Percentiles rank a stretch among this genome's conserved stretches.
Conservation (phyloP, 2,113 vertebrate species). For the Cyphomyrus plagiostoma region DNA sequence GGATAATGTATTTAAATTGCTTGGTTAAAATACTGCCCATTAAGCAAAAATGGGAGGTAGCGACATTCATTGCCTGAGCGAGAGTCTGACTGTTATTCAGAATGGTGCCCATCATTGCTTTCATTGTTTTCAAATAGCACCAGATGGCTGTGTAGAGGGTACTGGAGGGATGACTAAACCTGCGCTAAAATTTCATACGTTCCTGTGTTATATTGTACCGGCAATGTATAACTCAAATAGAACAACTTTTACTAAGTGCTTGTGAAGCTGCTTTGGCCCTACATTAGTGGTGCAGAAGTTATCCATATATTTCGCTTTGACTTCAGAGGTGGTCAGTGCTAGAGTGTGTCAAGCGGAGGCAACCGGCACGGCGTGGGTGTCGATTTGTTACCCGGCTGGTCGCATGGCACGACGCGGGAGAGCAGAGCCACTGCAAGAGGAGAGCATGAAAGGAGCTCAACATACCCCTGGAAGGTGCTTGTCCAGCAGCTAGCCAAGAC, state of each 20-base stretch:
- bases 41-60: not conserved
- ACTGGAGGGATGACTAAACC: not conserved
- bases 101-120: not conserved
- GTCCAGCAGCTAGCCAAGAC: not conserved
- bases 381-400: not conserved
- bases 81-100: not conserved
- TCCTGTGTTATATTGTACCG: not conserved
- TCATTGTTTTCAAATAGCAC: not conserved
- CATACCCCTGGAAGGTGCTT: not conserved
- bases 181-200: not conserved
- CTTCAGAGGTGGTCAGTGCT: not conserved
- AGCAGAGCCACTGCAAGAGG: not conserved
- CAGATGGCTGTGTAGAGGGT: not conserved
- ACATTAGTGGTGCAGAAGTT: not conserved
- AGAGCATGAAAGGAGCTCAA: not conserved
- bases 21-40: not conserved
- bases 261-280: not conserved
- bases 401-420: not conserved
- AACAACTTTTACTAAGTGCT: not conserved
- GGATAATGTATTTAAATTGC: not conserved
- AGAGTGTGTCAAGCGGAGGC: not conserved
- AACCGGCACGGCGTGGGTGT: not conserved
- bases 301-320: not conserved
- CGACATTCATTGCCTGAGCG: not conserved
- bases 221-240: not conserved